These are phyloP conservation scores for Tricholaema leucomelas DNA, from an alignment of 2,113 vertebrate genomes.

Conservation along the genomic window DNA sequence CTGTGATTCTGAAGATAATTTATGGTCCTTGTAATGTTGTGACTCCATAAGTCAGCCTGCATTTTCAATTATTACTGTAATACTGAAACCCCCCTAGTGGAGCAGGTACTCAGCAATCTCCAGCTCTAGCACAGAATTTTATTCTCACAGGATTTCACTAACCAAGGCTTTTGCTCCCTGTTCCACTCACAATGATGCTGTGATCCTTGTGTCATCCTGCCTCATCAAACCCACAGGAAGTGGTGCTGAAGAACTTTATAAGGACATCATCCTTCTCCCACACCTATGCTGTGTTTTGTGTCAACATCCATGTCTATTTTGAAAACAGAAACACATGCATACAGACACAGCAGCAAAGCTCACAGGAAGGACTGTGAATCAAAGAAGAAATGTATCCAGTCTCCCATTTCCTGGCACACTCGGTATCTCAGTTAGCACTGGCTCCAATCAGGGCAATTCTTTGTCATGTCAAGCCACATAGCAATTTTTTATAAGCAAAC, in stretches of 20 bases:
- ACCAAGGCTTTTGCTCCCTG: neutral
- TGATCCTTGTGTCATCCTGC: neutral
- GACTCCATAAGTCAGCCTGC: neutral
- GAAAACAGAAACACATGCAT: neutral
- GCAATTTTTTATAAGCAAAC: neutral
- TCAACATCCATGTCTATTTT: neutral
- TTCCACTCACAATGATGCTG: neutral
- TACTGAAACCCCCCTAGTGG: neutral
- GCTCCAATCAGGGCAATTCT: neutral
- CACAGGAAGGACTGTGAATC: neutral
- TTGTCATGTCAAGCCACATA: neutral
- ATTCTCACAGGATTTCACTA: neutral
- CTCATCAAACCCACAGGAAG: neutral
- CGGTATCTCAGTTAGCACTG: neutral
- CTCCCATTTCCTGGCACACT: neutral
- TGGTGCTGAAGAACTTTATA: neutral
- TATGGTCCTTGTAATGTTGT: neutral
- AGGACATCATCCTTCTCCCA: neutral
- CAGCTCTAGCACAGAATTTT: neutral
- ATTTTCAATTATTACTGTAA: neutral
- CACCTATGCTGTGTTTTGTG: neutral
- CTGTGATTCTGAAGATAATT: neutral
- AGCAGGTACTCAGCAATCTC: rapidly evolving
- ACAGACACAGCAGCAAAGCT: neutral
- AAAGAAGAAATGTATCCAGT: neutral